Evolutionary conservation across 2,888 invertebrate species (phyloP), one percentile per base, ranked within the genome.

Genomic region (Chaetoderma sp.): DNA sequence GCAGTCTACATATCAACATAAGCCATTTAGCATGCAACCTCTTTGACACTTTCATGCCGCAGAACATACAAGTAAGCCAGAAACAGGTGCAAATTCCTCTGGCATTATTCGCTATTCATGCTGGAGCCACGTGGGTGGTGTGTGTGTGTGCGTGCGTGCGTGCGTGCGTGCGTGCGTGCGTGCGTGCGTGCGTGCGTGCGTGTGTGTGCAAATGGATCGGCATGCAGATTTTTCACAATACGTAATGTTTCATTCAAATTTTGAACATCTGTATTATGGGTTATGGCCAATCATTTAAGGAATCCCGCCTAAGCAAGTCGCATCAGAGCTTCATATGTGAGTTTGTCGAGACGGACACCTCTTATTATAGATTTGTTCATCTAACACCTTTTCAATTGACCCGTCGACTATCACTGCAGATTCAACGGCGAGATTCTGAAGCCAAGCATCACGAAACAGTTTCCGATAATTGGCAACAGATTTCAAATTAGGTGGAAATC

Each of bases 331-430:
- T 72, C 72, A n/a, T n/a, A n/a, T n/a, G n/a, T n/a, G n/a, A n/a
- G n/a, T n/a, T n/a, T n/a, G n/a, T n/a, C n/a, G n/a, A 68, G 33
- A 18, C 58, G 30, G 8, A 68, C 63, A n/a, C 25, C 62, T 21
- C 66, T 10, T n/a, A 33, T 68, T 68, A 33, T 68, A 67, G 23
- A 63, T 18, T 8, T 36, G 23, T 8, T 68, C 63, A 28, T 68
- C 70, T 44, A 74, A 25, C 13, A 76, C 73, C 18, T 33, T 47
- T 18, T n/a, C 23, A 2, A 73, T 61, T 8, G 70, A 77, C 3
- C 68, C 70, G 27, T 77, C 68, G 39, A 67, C 72, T 42, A 75
- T 62, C 18, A 77, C n/a, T n/a, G n/a, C n/a, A n/a, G n/a, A n/a
- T n/a, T n/a, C n/a, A n/a, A n/a, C n/a, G n/a, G n/a, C n/a, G 2